Percentiles rank a stretch among this genome's conserved stretches.
Evolutionary conservation across 37 sponge, comb jelly and placozoan species (phyloP).

Genomic region (Chondrosia reniformis): DNA sequence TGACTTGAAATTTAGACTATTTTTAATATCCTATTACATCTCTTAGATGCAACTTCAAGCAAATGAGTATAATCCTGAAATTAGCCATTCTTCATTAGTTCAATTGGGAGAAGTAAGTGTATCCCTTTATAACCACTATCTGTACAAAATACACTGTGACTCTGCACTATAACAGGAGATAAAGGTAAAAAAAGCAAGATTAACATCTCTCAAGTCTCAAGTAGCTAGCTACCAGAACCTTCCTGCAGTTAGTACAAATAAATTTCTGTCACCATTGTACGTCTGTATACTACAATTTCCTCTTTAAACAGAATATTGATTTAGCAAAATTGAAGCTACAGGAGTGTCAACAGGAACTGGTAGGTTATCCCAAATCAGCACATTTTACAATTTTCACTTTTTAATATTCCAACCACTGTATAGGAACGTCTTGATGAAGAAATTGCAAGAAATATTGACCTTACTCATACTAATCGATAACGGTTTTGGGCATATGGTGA

Average conservation of each 20-base stretch:
- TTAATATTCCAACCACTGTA: too few relatives aligned
- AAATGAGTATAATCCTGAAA: constrained; percentile 31
- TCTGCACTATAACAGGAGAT: constrained; percentile 30
- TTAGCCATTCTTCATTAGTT: constrained; percentile 38
- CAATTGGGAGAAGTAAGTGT: not conserved
- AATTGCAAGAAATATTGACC: too few relatives aligned
- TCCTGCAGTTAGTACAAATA: constrained; percentile 53
- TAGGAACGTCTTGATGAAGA: too few relatives aligned
- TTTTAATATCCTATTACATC: not conserved
- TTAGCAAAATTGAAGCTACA: constrained; percentile 64
- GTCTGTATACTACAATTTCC: not conserved
- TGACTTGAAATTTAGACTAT: not conserved
- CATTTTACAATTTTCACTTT: too few relatives aligned
- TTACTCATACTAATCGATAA: too few relatives aligned
- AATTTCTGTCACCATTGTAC: not conserved
- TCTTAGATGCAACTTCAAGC: constrained; percentile 38
- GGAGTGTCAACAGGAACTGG: constrained; percentile 51
- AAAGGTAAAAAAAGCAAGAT: constrained; percentile 31
- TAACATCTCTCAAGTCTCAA: constrained; percentile 58
- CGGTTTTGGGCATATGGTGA: too few relatives aligned
- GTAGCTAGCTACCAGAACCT: constrained; percentile 56
- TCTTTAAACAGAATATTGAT: constrained; percentile 41
- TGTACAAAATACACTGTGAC: not conserved
- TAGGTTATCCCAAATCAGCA: too few relatives aligned
- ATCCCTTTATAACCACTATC: not conserved